Base-by-base conservation (phyloP, 2,888 invertebrate genomes). In the Agrochola lychnidis region DNA sequence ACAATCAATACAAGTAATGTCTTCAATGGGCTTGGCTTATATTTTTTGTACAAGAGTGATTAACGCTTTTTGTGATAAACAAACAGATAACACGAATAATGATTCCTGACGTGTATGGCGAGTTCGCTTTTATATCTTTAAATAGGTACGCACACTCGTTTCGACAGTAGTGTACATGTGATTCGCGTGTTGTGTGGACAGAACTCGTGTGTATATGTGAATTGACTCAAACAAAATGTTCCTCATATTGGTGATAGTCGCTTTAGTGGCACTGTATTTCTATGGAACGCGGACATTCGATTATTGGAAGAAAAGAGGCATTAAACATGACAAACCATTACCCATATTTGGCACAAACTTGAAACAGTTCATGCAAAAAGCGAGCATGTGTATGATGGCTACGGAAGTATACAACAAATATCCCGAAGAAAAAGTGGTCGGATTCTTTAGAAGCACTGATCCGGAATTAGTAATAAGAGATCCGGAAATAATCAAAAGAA, bases 391-490 rank as follows among this genome's bases (percentile, higher is more conserved):
- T n/a, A 94, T 93, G 93, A 78, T 93, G 79, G 95, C 94, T 1
- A 91, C 94, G 2, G 93, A 94, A 79, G 80, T 76, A 1, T 96
- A 96, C 80, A 91, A 88, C 30, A 94, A 92, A 81, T 96, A 93
- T 81, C 95, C 95, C 2, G 83, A 94, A 0, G 95, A 96, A 84
- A 95, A 92, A 89, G 94, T 95, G 0, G 95, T 95, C 0, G 96
- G 96, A 2, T 95, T 92, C 78, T 96, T 84, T 76, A 92, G 94
- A 89, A 93, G 93, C 0, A 91, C 91, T 0, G 48, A 51, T 3
- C 95, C 96, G 1, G 95, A 94, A 87, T 85, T 96, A 42, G 89
- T 96, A 0, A 91, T 96, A 56, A 92, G 96, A 83, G 96, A 96
- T 80, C 95, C 94, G 19, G 94, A 94, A 81, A 90, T 96, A 48